phyloP scores from a whole-genome alignment of 1,140 invertebrate species.

The Potamilus streckersoni region DNA sequence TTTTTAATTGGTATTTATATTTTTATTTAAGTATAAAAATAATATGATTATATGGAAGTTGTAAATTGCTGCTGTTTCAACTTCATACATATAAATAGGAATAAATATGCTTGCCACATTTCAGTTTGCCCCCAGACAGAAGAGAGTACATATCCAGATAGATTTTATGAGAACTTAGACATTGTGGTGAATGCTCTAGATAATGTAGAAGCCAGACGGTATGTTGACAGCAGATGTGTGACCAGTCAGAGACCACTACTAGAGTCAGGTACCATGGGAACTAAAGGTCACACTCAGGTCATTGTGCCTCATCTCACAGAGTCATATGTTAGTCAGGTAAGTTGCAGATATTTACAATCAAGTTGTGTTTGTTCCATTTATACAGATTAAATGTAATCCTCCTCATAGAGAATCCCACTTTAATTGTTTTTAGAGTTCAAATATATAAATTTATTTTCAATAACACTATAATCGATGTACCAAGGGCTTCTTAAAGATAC shows the following conservation, averaged over 20 bases:
- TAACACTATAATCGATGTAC: too few relatives aligned
- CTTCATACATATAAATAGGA: too few relatives aligned
- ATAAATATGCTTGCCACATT: background rate
- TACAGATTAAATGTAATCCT: background rate
- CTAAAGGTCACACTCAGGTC: slow-evolving; percentile 97
- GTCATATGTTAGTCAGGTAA: slow-evolving; percentile 78
- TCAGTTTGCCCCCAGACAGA: slow-evolving; percentile 87
- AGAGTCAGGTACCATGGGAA: slow-evolving; percentile 97
- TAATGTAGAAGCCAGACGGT: slow-evolving; percentile 91
- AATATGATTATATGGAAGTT: background rate
- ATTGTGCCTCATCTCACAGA: slow-evolving; percentile 93
- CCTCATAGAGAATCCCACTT: too few relatives aligned
- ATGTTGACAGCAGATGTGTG: slow-evolving; percentile 83
- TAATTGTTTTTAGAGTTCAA: too few relatives aligned
- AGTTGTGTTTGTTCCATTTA: background rate
- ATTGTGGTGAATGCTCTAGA: slow-evolving; percentile 98
- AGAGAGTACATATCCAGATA: slow-evolving; percentile 86
- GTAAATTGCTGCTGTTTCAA: too few relatives aligned
- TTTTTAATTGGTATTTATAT: background rate
- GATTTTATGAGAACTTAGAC: slow-evolving; percentile 91
- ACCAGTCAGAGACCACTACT: slow-evolving; percentile 97
- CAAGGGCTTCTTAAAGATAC: too few relatives aligned
- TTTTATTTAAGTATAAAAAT: background rate
- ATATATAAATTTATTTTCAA: too few relatives aligned
- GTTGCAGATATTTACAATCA: background rate